Base-by-base conservation (phyloP, 1,140 invertebrate genomes). In the Drosophila dunni region DNA sequence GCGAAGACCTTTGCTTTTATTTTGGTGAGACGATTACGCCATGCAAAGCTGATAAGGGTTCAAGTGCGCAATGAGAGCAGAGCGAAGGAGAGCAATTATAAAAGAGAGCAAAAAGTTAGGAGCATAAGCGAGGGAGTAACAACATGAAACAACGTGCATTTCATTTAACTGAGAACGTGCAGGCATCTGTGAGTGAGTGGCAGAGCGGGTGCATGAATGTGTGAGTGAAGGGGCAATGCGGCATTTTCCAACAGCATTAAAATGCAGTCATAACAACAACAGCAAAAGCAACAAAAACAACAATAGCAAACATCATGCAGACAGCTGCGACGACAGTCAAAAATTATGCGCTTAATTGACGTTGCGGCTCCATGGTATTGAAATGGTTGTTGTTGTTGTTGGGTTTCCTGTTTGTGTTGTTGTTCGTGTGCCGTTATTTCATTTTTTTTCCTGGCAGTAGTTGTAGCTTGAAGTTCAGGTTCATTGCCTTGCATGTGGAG, bases 401-500 rank as follows among this genome's bases (percentile, higher is more conserved):
- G 29, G 20, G 17, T 72, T 72, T 65, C 65, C 74, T 66, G 61
- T 64, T 65, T 61, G 17, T 20, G 17, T 20, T 20, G 17, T 20
- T 20, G 24, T 33, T 40, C 17, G 33, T 46, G 34, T 61, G 51
- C 58, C 54, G 54, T 71, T 70, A 58, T 60, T 15, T 11, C 34
- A 29, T 29, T 29, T 29, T 29, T 29, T 29, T 29, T 29, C 24
- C 24, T 29, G 5, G 29, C 61, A 48, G 15, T 56, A 44, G 36
- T n/a, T 24, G 24, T 64, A 38, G 24, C 24, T 69, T 81, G 71
- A 90, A 90, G 81, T 84, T 90, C 78, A 90, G 75, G 85, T 89
- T 89, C 78, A 84, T 78, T 89, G 84, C 77, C 84, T 89, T 84
- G 80, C 78, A 81, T 81, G 81, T 86, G 68, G 45, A 50, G 60